Evolutionary conservation across 1,140 invertebrate species (phyloP).

Genomic region (Uloborus diversus): DNA sequence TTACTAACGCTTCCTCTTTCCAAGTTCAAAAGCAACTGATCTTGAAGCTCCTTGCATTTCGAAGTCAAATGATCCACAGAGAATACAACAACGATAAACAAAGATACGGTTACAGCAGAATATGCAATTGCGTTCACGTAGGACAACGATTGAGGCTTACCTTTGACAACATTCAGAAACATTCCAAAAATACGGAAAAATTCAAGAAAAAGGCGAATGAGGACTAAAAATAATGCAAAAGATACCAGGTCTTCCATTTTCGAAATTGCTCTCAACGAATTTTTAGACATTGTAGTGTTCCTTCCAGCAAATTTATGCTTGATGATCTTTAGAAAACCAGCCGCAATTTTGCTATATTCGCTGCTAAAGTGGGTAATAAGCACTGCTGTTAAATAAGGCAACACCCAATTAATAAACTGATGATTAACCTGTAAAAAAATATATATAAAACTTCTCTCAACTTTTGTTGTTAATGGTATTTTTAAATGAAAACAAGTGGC

Average conservation of each 20-base stretch:
- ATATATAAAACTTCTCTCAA: background rate
- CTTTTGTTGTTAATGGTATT: background rate
- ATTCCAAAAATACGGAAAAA: constrained; percentile 34
- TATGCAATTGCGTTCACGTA: constrained; percentile 12
- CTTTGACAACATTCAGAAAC: constrained; percentile 20
- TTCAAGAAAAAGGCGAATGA: constrained; percentile 28
- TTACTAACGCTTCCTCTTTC: background rate
- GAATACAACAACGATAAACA: background rate
- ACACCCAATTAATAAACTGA: constrained; percentile 27
- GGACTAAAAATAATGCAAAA: background rate
- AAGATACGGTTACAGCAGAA: background rate
- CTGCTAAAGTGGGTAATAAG: background rate
- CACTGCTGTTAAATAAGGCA: background rate
- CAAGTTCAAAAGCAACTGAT: no score
- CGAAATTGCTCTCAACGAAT: background rate
- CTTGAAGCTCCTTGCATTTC: background rate
- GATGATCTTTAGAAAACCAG: background rate
- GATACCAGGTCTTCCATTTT: constrained; percentile 8
- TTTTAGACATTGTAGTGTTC: background rate
- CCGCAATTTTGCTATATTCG: background rate
- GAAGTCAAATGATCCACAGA: no score
- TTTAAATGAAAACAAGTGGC: constrained; percentile 13
- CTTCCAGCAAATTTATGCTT: no score
- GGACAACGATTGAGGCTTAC: constrained; percentile 18
- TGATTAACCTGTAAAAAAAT: constrained; percentile 9